Evolutionary conservation across 2,888 invertebrate genomes (phyloP), one percentile per base, ranked within the genome.

Genomic region (Apotomis capreana): DNA sequence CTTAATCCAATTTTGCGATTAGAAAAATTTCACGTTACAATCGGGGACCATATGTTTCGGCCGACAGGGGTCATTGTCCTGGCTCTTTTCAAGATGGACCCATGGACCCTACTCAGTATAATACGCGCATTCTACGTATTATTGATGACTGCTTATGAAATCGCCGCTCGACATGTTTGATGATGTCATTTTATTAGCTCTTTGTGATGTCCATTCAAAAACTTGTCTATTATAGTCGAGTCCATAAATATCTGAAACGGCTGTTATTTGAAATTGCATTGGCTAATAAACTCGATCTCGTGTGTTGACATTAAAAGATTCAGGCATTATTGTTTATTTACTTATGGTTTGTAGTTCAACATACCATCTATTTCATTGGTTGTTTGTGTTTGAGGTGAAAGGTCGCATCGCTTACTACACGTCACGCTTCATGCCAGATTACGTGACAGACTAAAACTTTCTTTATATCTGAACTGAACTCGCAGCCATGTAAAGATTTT

Each of bases 1-100:
- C 81, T 80, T 90, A 92, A 92, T 92, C 91, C 92, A 92, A 92
- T 92, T 90, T 90, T 78, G 85, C 84, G 84, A 90, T 87, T 87
- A 87, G 86, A 80, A 79, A 81, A 79, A 78, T 81, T 81, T 78
- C 74, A 68, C 68, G 68, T 74, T 76, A 82, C 79, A 81, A 79
- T 81, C 81, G 80, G 75, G 78, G 78, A 83, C 80, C 91, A 91
- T 90, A 91, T 90, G 91, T 87, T 86, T 82, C 81, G 83, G 78
- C 77, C 79, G 79, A 81, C 81, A 82, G 79, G 83, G 81, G 80
- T 67, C 70, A 85, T 92, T 92, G 92, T 92, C 85, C 84, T 69
- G 77, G 79, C 80, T 83, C 84, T 84, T 79, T 89, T 87, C 84
- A 87, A 87, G 85, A 84, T 83, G 85, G 79, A 82, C 83, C 83